Percentiles rank a stretch among this genome's conserved stretches.
Evolutionary conservation across 2,113 vertebrate genomes (phyloP).

Genomic region (Pycnonotus jocosus): DNA sequence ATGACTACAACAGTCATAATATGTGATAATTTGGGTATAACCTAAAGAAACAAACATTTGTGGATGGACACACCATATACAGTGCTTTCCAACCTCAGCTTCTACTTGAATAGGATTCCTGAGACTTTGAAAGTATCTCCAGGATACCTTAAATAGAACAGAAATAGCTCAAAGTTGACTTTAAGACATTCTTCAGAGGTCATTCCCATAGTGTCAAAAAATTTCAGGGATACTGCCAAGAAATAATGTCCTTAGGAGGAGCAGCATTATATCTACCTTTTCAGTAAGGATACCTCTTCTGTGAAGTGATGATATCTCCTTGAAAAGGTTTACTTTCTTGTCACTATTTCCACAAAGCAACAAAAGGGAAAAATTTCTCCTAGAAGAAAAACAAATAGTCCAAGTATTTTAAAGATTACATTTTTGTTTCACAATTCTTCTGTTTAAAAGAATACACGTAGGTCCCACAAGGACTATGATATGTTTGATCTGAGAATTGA

Average conservation of each 20-base stretch:
- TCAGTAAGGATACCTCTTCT: background rate
- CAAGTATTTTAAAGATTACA: background rate
- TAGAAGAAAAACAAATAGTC: background rate
- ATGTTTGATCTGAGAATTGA: background rate
- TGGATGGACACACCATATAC: background rate
- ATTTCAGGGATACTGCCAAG: background rate
- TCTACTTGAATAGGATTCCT: background rate
- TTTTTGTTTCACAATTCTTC: background rate
- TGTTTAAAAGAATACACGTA: background rate
- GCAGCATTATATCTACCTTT: background rate
- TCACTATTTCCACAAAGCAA: background rate
- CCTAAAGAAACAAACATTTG: background rate
- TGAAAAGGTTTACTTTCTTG: background rate
- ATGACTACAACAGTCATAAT: background rate
- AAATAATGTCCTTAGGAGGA: background rate
- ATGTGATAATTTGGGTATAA: background rate
- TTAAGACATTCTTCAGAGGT: constrained; percentile 3
- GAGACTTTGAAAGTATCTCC: background rate
- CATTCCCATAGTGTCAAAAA: background rate
- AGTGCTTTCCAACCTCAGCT: background rate
- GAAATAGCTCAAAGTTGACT: background rate
- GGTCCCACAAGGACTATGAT: background rate
- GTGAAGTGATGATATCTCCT: background rate
- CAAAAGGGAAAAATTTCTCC: background rate
- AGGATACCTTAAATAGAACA: background rate